Percentiles rank a stretch among this genome's conserved stretches.
phyloP scores from a whole-genome alignment of 2,113 vertebrate species.

The Fukomys damarensis region DNA sequence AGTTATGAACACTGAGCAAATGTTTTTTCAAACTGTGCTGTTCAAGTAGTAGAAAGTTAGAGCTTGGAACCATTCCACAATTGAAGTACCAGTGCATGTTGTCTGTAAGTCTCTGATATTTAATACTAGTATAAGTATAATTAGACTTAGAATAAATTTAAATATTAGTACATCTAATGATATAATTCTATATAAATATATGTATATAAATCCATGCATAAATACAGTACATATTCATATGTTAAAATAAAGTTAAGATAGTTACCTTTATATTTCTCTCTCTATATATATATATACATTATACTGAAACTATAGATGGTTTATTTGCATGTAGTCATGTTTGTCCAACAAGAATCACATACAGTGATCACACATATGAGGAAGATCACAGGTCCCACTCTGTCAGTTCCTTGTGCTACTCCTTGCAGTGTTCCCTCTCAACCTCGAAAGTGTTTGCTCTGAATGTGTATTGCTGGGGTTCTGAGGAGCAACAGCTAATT shows the following conservation, averaged over 20 bases:
- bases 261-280: neutral
- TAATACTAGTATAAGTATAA: neutral
- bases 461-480: neutral
- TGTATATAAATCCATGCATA: neutral
- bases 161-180: neutral
- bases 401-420: neutral
- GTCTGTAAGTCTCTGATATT: neutral
- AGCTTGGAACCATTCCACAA: neutral
- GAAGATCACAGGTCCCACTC: too few relatives aligned
- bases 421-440: neutral
- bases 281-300: too few relatives aligned
- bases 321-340: neutral
- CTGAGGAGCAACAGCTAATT: neutral
- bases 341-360: neutral
- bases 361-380: neutral
- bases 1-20: neutral
- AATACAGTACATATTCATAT: neutral
- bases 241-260: neutral
- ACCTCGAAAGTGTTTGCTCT: neutral
- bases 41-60: neutral
- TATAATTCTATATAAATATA: neutral
- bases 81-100: neutral
- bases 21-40: neutral
- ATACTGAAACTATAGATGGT: neutral
- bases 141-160: neutral